These are phyloP conservation scores for Echeneis naucrates DNA, from an alignment of 2,797 vertebrate species.

Conservation along the genomic window DNA sequence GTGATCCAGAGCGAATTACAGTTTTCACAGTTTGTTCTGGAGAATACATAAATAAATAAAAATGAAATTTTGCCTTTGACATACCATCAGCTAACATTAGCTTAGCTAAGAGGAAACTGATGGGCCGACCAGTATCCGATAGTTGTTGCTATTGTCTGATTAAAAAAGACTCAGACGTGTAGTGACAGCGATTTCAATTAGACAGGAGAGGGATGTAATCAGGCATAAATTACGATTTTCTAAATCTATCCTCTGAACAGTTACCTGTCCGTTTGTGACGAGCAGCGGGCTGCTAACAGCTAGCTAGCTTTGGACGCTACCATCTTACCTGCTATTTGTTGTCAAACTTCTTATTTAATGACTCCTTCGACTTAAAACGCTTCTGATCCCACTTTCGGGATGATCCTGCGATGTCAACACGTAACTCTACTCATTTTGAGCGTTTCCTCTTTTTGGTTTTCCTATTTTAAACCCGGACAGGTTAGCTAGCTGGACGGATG, in stretches of 20 bases:
- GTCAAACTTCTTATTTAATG: conserved; percentile 39
- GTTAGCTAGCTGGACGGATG: conserved; percentile 24
- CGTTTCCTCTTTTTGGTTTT: neutral
- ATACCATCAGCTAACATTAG: conserved; percentile 29
- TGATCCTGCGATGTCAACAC: conserved; percentile 52
- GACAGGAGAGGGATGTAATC: neutral
- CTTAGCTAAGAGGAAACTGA: conserved; percentile 6
- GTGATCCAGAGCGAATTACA: neutral
- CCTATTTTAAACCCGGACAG: neutral
- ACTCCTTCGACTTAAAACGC: conserved; percentile 12
- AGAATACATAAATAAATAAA: neutral
- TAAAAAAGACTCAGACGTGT: rapidly evolving
- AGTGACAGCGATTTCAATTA: rapidly evolving
- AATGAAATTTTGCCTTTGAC: neutral
- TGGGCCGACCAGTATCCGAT: neutral
- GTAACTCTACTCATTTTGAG: conserved; percentile 36
- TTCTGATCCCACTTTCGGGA: conserved; percentile 61
- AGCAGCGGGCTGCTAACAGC: conserved; percentile 14
- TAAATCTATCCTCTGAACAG: conserved; percentile 19
- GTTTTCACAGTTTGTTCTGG: neutral
- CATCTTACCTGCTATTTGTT: conserved; percentile 67
- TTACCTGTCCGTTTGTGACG: conserved; percentile 15
- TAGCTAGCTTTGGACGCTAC: conserved; percentile 30
- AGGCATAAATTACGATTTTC: too few species aligned
- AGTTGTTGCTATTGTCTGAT: neutral